Evolutionary conservation across 2,113 vertebrate genomes (phyloP).

Genomic region (Neotragus moschatus): DNA sequence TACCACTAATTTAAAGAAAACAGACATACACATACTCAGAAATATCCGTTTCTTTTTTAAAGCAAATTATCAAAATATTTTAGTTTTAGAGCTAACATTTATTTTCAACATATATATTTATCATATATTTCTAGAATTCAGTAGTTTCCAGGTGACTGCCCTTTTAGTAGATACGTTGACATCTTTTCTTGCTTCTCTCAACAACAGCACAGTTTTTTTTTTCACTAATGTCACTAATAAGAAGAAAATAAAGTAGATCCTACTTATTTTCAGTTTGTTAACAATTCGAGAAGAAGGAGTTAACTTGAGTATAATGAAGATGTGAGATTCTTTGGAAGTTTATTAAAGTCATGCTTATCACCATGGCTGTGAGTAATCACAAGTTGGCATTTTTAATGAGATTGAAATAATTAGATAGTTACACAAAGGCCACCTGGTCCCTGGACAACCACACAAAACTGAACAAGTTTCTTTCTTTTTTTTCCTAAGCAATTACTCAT

Average conservation of each 20-base stretch:
- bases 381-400: background rate
- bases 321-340: background rate
- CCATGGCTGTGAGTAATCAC: background rate
- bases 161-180: background rate
- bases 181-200: background rate
- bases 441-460: background rate
- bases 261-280: background rate
- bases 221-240: background rate
- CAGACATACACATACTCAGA: background rate
- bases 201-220: background rate
- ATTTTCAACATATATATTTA: background rate
- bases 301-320: background rate
- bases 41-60: background rate
- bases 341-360: background rate
- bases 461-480: background rate
- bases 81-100: background rate
- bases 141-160: background rate
- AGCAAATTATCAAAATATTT: background rate
- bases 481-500: background rate
- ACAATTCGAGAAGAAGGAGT: background rate
- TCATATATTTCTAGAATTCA: background rate
- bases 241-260: background rate
- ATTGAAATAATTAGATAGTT: background rate
- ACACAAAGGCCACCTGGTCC: background rate
- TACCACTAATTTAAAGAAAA: background rate